Percentiles rank a stretch among this genome's conserved stretches.
phyloP scores from a whole-genome alignment of 2,888 invertebrate genomes.

The Sipunculus nudus region DNA sequence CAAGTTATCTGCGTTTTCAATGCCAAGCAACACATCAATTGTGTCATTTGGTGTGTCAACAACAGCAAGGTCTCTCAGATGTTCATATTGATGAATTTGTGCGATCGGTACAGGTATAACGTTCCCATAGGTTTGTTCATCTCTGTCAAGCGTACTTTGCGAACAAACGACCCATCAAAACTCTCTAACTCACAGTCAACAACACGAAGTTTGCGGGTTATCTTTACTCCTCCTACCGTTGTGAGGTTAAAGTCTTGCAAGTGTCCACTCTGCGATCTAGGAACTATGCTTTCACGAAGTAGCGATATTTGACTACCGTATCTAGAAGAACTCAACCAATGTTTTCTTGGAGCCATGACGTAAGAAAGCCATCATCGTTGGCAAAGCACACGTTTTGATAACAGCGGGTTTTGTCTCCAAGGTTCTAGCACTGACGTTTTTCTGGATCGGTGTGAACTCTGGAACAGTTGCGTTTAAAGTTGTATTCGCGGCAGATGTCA shows the following conservation, averaged over 20 bases:
- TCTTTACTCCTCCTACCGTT: conserved; percentile 1
- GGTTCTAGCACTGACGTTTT: neutral
- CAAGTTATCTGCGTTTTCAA: neutral
- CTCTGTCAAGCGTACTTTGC: conserved; percentile 4
- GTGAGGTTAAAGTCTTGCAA: conserved; percentile 9
- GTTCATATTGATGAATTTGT: neutral
- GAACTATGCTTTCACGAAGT: conserved; percentile 6
- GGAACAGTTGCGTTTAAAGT: neutral
- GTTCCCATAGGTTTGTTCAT: conserved; percentile 17
- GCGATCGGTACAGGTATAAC: neutral
- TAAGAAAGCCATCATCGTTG: conserved; percentile 16
- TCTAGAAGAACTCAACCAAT: conserved; percentile 2
- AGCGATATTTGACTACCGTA: conserved; percentile 6
- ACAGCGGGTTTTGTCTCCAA: neutral
- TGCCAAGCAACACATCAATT: no score
- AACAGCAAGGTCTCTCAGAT: neutral
- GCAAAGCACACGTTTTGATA: neutral
- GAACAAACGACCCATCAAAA: neutral
- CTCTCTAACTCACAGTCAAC: conserved; percentile 2
- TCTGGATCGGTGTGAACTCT: neutral
- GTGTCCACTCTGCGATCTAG: neutral
- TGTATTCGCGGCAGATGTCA: neutral
- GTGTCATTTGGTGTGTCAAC: neutral
- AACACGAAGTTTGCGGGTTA: neutral
- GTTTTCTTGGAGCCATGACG: conserved; percentile 6